Evolutionary conservation across 2,888 invertebrate genomes (phyloP), one percentile per base, ranked within the genome.

Genomic region (Thumatha senex): DNA sequence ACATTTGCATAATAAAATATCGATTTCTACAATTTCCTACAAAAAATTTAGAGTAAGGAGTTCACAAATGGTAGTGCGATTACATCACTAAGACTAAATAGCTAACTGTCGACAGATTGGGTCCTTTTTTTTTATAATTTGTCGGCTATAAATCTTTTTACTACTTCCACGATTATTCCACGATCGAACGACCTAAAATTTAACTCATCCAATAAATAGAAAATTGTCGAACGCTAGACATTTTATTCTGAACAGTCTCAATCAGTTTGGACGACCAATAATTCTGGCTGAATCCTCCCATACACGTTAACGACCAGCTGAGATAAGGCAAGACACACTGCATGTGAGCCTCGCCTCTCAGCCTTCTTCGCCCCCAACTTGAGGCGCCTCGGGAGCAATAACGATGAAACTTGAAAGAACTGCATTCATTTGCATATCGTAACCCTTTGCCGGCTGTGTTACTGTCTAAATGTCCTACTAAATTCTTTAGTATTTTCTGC

Each of bases 401-500:
- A 73, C 76, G 72, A 73, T 75, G 74, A 75, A 70, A 61, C 63
- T 66, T 66, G 77, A 78, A 82, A 81, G 80, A 79, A 82, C 61
- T 79, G 76, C 78, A 72, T 61, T 77, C 76, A 85, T 85, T 83
- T 84, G 76, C 82, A 84, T 84, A 72, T 76, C 74, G 71, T 34
- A 65, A 35, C 51, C 50, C 33, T 48, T 44, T 36, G 39, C 38
- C 15, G 29, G 59, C 39, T 52, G 44, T 52, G 13, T 24, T 40
- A 52, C 56, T 47, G 15, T 52, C 56, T 49, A 51, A 63, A 72
- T 79, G 77, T 63, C 51, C 54, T 57, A 40, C 44, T 57, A 65
- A 49, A 61, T 46, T 41, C 47, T 54, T 41, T 40, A 41, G 40
- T 44, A 51, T 50, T 60, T 45, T 51, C 33, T 40, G 48, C 40